A percentile compares a stretch with the other conserved stretches of the same genome.
Evolutionary conservation across 92 coral and sea anemone genomes (phyloP).

Genomic region (Paragorgia papillata): DNA sequence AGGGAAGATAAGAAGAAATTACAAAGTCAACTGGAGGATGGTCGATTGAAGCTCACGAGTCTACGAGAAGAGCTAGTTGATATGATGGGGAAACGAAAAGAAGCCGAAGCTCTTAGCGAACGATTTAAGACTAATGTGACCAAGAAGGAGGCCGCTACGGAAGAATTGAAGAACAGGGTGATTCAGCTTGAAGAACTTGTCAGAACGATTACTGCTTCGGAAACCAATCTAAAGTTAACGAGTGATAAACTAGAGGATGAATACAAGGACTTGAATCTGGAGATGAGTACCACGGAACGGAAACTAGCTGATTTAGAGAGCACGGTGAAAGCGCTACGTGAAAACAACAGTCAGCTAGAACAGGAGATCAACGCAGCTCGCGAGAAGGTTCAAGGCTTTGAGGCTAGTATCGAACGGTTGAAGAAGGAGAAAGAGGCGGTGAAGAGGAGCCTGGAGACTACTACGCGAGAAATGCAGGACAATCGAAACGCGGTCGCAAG

Average conservation of each 20-base stretch:
- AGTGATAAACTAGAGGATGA: constrained; percentile 64
- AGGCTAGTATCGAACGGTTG: constrained; percentile 55
- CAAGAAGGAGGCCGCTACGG: constrained; percentile 71
- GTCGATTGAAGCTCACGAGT: constrained; percentile 60
- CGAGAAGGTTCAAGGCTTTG: constrained; percentile 48
- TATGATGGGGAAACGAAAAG: constrained; percentile 69
- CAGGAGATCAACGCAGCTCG: constrained; percentile 54
- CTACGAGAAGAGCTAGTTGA: constrained; percentile 76
- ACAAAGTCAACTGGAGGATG: constrained; percentile 67
- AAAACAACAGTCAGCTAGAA: constrained; percentile 64
- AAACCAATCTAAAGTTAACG: constrained; percentile 69
- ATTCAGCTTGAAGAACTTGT: constrained; percentile 68
- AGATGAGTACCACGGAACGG: constrained; percentile 56
- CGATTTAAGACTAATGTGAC: constrained; percentile 62
- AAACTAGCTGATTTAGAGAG: constrained; percentile 60
- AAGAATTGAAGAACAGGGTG: constrained; percentile 68
- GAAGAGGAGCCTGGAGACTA: constrained; percentile 62
- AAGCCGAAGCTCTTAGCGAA: constrained; percentile 76
- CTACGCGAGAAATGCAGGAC: constrained; percentile 54
- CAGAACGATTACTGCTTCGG: constrained; percentile 66
- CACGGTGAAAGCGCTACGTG: constrained; percentile 57
- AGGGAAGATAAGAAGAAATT: constrained; percentile 38
- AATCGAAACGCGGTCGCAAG: constrained; percentile 67
- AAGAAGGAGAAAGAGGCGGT: constrained; percentile 71
- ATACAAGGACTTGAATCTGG: constrained; percentile 64